These are phyloP conservation scores for Osmerus mordax DNA, from an alignment of 2,113 vertebrate species.

Conservation along the genomic window DNA sequence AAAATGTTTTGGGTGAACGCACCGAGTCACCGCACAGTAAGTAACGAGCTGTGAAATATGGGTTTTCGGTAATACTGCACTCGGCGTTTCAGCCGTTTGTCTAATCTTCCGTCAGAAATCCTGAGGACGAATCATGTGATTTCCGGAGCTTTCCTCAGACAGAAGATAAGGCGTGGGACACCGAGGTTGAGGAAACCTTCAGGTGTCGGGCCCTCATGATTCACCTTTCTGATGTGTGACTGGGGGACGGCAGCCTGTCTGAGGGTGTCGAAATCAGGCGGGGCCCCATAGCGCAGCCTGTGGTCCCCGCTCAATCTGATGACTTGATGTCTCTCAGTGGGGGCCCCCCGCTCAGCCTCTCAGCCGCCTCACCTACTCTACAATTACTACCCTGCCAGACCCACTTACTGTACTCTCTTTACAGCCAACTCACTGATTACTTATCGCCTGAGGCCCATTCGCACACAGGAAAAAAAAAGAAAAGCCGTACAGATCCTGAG, in stretches of 20 bases:
- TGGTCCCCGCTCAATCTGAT: slow-evolving; percentile 44
- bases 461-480: background rate
- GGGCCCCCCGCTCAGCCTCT: slow-evolving; percentile 34
- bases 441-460: slow-evolving; percentile 23
- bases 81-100: background rate
- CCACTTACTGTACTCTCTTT: slow-evolving; percentile 39
- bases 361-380: slow-evolving; percentile 41
- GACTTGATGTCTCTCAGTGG: slow-evolving; percentile 20
- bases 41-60: too few species aligned
- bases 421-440: slow-evolving; percentile 23
- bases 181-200: background rate
- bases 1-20: too few species aligned
- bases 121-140: too few species aligned
- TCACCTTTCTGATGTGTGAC: slow-evolving; percentile 37
- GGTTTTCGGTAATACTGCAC: background rate
- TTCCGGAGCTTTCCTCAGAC: background rate
- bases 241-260: slow-evolving; percentile 28
- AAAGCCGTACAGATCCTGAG: background rate
- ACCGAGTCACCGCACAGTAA: too few species aligned
- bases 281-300: background rate
- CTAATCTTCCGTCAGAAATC: background rate
- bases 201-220: slow-evolving; percentile 6
- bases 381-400: slow-evolving; percentile 33
- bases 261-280: slow-evolving; percentile 38
- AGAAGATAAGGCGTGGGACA: slow-evolving; percentile 8